Conservation (phyloP, 2,888 invertebrate genomes). For the Diloba caeruleocephala region DNA sequence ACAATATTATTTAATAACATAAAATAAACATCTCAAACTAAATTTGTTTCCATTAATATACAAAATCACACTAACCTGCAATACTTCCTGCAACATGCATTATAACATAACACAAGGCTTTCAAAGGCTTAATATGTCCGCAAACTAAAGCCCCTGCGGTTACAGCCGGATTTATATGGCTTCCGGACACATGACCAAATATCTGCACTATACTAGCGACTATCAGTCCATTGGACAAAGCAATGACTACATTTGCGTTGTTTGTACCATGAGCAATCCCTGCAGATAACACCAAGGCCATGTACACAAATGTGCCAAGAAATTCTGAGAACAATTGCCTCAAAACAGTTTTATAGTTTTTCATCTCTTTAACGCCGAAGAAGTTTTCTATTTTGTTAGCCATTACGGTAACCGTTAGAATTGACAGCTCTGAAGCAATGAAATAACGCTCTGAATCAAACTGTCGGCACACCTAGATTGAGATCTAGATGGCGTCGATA, state of each 20-base stretch:
- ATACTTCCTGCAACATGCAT: conserved; percentile 57
- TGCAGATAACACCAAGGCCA: conserved; percentile 48
- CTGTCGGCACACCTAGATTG: conserved; percentile 31
- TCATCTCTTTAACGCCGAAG: conserved; percentile 53
- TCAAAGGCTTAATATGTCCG: conserved; percentile 57
- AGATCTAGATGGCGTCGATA: conserved; percentile 12
- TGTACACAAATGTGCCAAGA: conserved; percentile 54
- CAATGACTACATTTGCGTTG: conserved; percentile 27
- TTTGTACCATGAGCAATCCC: conserved; percentile 15
- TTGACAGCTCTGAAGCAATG: background rate
- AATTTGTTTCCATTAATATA: no score
- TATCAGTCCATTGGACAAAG: conserved; percentile 51
- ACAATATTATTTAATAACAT: no score
- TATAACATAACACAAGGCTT: conserved; percentile 55
- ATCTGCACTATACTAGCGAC: conserved; percentile 55
- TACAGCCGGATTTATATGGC: conserved; percentile 63
- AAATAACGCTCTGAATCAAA: background rate
- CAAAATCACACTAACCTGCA: conserved; percentile 43
- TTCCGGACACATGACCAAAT: conserved; percentile 60
- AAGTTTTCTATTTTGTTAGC: conserved; percentile 11
- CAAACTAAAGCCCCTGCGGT: conserved; percentile 56
- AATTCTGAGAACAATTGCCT: conserved; percentile 59
- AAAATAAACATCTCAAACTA: no score
- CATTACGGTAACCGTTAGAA: conserved; percentile 30
- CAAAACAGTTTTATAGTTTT: conserved; percentile 31